Percentiles rank a stretch among this genome's conserved stretches.
Conservation (phyloP, 92 coral and sea anemone genomes). For the Epizoanthus illoricatus region DNA sequence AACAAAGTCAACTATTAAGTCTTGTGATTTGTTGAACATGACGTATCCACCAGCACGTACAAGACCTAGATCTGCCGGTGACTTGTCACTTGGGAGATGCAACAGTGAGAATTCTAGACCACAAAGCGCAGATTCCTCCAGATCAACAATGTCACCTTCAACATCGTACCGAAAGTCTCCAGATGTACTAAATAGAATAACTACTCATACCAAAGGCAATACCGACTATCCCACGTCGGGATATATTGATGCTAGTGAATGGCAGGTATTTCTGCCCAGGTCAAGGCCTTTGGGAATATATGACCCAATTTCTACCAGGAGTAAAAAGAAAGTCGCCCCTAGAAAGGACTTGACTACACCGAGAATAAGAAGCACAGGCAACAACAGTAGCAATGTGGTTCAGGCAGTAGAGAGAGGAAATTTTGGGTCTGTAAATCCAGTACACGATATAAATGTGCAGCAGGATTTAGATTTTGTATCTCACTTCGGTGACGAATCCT, state of each 20-base stretch:
- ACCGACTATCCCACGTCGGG: background rate
- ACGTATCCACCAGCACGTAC: background rate
- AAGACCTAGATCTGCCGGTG: slow-evolving; percentile 20
- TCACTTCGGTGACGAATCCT: slow-evolving; percentile 4
- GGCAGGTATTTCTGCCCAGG: slow-evolving; percentile 26
- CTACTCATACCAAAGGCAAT: background rate
- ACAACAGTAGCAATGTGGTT: background rate
- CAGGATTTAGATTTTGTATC: background rate
- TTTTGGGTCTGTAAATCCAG: background rate
- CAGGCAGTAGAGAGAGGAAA: background rate
- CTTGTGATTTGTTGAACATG: slow-evolving; percentile 2
- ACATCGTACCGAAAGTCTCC: slow-evolving; percentile 22
- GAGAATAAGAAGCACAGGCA: background rate
- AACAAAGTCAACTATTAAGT: background rate
- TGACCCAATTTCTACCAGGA: slow-evolving; percentile 25
- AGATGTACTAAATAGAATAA: slow-evolving; percentile 27
- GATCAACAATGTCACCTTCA: background rate
- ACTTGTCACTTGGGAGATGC: background rate
- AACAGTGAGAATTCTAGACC: slow-evolving; percentile 6
- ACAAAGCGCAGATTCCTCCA: slow-evolving; percentile 10
- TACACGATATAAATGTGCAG: background rate
- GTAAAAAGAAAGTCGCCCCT: background rate
- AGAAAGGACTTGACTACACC: background rate
- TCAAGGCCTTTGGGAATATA: slow-evolving; percentile 40
- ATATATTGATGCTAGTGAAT: slow-evolving; percentile 25